Conservation (phyloP, 2,888 invertebrate species). For the Latheticus oryzae region DNA sequence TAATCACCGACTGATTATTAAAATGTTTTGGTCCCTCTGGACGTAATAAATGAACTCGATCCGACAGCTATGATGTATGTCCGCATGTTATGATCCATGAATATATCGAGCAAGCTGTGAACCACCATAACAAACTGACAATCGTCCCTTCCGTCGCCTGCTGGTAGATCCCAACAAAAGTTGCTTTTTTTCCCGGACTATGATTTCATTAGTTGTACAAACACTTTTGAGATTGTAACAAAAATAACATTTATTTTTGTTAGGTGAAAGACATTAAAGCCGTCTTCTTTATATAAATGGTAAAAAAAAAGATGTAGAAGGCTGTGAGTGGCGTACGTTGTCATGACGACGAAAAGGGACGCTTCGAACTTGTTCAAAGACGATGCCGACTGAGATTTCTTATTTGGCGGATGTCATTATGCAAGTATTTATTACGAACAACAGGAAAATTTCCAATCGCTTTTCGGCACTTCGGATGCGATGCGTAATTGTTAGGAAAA, state of each 20-base stretch:
- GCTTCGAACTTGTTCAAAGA: slow-evolving; percentile 43
- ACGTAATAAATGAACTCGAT: slow-evolving; percentile 59
- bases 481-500: slow-evolving; percentile 21
- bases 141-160: slow-evolving; percentile 38
- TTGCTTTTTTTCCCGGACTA: slow-evolving; percentile 35
- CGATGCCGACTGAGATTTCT: slow-evolving; percentile 47
- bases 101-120: slow-evolving; percentile 54
- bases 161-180: slow-evolving; percentile 8
- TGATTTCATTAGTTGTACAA: slow-evolving; percentile 35
- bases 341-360: slow-evolving; percentile 37
- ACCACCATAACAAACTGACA: slow-evolving; percentile 53
- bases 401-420: slow-evolving; percentile 54
- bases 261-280: slow-evolving; percentile 8
- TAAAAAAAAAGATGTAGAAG: slow-evolving; percentile 37
- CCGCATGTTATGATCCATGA: slow-evolving; percentile 60
- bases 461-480: slow-evolving; percentile 32
- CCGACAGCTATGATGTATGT: slow-evolving; percentile 61
- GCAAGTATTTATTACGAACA: slow-evolving; percentile 52
- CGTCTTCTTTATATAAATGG: slow-evolving; percentile 16
- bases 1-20: slow-evolving; percentile 56
- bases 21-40: slow-evolving; percentile 54
- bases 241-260: slow-evolving; percentile 29
- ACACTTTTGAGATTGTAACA: slow-evolving; percentile 9
- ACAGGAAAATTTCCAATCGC: slow-evolving; percentile 41
- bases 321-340: slow-evolving; percentile 54